Evolutionary conservation across 2,113 vertebrate genomes (phyloP).

Genomic region (Bujurquina vittata): DNA sequence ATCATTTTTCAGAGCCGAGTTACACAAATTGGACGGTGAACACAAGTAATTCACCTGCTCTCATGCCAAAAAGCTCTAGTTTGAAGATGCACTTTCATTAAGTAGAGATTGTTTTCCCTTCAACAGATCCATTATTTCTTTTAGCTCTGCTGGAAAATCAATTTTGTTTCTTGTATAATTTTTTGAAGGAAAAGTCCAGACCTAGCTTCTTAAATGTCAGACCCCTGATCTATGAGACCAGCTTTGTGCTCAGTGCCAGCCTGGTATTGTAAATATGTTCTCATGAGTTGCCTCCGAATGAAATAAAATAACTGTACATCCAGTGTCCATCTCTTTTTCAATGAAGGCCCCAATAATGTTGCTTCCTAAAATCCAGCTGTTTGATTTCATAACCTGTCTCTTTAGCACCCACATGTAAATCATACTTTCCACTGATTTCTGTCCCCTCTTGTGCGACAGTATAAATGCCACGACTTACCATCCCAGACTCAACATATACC

Average conservation of each 20-base stretch:
- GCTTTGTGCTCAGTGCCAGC: conserved; percentile 21
- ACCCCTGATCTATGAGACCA: neutral
- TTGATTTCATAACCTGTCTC: neutral
- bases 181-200: neutral
- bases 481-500: no score
- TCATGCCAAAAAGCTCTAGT: conserved; percentile 24
- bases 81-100: conserved; percentile 4
- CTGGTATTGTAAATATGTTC: conserved; percentile 64
- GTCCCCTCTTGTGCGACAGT: rapidly evolving
- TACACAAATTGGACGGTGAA: neutral
- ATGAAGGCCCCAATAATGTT: neutral
- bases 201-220: neutral
- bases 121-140: neutral
- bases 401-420: neutral
- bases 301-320: conserved; percentile 63
- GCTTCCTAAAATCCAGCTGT: neutral
- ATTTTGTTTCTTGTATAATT: neutral
- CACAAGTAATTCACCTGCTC: conserved; percentile 15
- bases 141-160: neutral
- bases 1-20: neutral
- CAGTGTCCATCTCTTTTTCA: neutral
- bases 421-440: neutral
- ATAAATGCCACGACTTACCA: neutral
- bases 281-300: conserved; percentile 56
- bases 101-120: neutral